Conservation (phyloP, 2,797 vertebrate genomes). For the Helostoma temminkii region DNA sequence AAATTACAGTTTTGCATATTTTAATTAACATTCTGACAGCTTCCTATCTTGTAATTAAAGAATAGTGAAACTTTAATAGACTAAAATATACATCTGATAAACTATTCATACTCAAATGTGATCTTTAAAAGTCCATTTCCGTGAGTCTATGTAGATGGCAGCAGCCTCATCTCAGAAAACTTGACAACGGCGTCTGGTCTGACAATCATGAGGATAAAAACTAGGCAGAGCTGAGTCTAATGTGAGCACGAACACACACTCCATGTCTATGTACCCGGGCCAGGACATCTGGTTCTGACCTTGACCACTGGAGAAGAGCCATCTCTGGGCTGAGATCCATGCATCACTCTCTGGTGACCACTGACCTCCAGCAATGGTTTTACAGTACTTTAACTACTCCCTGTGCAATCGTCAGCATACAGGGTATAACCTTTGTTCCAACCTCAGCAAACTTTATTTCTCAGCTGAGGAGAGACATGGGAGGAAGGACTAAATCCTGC, state of each 20-base stretch:
- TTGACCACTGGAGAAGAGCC: conserved; percentile 76
- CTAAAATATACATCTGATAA: conserved; percentile 26
- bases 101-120: conserved; percentile 42
- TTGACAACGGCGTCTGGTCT: conserved; percentile 13
- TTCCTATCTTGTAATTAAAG: conserved; percentile 36
- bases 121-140: conserved; percentile 30
- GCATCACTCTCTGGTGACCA: conserved; percentile 71
- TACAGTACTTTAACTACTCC: conserved; percentile 71
- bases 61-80: conserved; percentile 43
- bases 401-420: conserved; percentile 59
- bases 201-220: conserved; percentile 32
- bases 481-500: conserved; percentile 5
- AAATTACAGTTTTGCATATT: conserved; percentile 29
- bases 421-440: conserved; percentile 65
- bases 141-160: background rate
- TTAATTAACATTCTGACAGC: conserved; percentile 50
- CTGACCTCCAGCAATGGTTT: conserved; percentile 73
- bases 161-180: conserved; percentile 10
- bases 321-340: conserved; percentile 71
- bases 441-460: conserved; percentile 65
- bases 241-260: conserved; percentile 44
- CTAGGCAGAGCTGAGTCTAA: conserved; percentile 12
- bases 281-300: conserved; percentile 76
- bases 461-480: background rate
- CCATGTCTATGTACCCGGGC: conserved; percentile 48